Evolutionary conservation across 2,113 vertebrate genomes (phyloP).

Genomic region (Nycticryphes semicollaris): DNA sequence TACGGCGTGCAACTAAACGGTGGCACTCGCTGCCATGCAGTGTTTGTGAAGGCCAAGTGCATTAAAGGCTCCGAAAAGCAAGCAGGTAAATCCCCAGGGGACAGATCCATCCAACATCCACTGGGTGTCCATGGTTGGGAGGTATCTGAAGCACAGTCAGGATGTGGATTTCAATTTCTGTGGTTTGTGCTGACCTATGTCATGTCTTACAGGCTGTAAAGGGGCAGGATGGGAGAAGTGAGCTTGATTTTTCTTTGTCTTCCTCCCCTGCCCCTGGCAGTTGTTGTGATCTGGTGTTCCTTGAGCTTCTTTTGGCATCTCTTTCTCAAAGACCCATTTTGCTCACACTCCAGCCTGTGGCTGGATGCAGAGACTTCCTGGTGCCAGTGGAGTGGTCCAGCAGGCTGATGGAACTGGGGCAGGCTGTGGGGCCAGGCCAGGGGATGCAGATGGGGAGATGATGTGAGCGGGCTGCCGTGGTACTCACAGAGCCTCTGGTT

Average conservation of each 20-base stretch:
- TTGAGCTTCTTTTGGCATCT: background rate
- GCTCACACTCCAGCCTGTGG: background rate
- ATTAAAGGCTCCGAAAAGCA: background rate
- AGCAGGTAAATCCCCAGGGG: background rate
- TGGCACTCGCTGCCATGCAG: background rate
- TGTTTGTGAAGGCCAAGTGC: background rate
- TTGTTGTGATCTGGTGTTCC: background rate
- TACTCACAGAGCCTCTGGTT: background rate
- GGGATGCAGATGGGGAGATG: background rate
- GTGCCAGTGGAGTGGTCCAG: background rate
- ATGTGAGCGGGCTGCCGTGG: background rate
- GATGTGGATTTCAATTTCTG: background rate
- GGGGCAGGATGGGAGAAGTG: background rate
- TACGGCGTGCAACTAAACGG: rapidly evolving
- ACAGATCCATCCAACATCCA: background rate
- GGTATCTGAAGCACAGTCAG: background rate
- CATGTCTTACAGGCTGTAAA: background rate
- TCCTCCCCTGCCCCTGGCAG: background rate
- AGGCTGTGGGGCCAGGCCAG: background rate
- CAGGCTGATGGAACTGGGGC: rapidly evolving
- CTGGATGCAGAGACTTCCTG: background rate
- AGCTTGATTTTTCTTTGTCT: background rate
- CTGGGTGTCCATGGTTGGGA: background rate
- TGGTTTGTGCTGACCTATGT: background rate
- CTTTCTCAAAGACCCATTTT: background rate